Percentiles rank a stretch among this genome's conserved stretches.
phyloP scores from a whole-genome alignment of 2,113 vertebrate genomes.

The Antechinus stuartii region DNA sequence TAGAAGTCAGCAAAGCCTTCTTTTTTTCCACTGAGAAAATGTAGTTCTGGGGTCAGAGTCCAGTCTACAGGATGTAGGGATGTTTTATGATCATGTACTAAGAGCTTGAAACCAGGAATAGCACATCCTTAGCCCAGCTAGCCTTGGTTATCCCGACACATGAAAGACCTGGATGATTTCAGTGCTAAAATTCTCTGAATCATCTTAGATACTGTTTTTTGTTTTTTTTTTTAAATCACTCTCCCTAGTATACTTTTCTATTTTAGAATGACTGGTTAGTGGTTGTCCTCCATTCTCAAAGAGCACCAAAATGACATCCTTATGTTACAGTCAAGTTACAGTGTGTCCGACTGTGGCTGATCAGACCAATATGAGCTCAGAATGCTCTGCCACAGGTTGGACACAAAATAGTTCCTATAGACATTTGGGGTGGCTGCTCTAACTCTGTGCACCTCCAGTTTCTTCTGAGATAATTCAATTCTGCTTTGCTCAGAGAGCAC shows the following conservation, averaged over 20 bases:
- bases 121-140: neutral
- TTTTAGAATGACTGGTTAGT: neutral
- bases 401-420: no score
- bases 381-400: no score
- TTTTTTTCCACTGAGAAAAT: conserved; percentile 29
- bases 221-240: neutral
- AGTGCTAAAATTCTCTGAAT: neutral
- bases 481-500: no score
- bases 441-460: no score
- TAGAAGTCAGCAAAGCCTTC: neutral
- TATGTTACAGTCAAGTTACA: no score
- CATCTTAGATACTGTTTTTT: neutral
- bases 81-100: neutral
- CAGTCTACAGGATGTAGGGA: conserved; percentile 7
- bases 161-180: neutral
- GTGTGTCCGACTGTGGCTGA: no score
- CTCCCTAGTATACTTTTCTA: neutral
- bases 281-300: no score
- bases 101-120: neutral
- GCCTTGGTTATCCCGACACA: neutral
- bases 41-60: conserved; percentile 13
- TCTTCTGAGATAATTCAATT: no score
- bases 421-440: no score
- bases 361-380: no score
- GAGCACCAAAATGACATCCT: no score